These are phyloP conservation scores for Phainopepla nitens DNA, from an alignment of 2,113 vertebrate genomes.

Conservation along the genomic window DNA sequence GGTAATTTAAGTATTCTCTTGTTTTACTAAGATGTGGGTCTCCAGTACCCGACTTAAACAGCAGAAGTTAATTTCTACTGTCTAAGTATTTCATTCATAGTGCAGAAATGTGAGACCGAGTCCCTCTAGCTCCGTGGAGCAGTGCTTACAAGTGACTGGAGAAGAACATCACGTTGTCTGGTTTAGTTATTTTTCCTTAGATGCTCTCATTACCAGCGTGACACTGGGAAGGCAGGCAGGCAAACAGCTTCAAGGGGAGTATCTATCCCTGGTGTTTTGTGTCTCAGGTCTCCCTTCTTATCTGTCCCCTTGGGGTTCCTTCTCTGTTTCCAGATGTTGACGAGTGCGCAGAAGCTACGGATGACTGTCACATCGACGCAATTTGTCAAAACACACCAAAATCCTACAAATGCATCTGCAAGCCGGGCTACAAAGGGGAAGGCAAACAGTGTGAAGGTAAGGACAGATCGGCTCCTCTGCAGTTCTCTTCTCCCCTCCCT, in stretches of 20 bases:
- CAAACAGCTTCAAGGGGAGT: background rate
- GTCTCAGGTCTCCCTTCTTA: background rate
- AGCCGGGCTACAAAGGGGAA: conserved; percentile 93
- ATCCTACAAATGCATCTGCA: conserved; percentile 97
- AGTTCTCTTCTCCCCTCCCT: background rate
- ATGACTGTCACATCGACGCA: conserved; percentile 96
- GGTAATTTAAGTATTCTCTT: background rate
- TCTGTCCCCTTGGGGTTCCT: background rate
- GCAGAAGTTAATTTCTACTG: background rate
- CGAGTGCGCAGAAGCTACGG: conserved; percentile 88
- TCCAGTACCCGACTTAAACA: background rate
- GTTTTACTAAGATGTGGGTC: background rate
- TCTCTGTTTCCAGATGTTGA: conserved; percentile 80
- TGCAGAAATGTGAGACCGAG: background rate
- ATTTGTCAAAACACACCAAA: conserved; percentile 95
- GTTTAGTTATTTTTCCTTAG: background rate
- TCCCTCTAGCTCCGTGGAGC: background rate
- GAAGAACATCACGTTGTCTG: background rate
- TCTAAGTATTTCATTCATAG: background rate
- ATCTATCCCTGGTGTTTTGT: background rate
- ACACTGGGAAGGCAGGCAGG: background rate
- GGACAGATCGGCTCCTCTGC: conserved; percentile 1
- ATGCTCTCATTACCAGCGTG: background rate
- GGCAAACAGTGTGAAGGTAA: conserved; percentile 94
- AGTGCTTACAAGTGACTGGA: background rate